A percentile compares a stretch with the other conserved stretches of the same genome.
Conservation (phyloP, 2,888 invertebrate species). For the Callyntrura sp. region DNA sequence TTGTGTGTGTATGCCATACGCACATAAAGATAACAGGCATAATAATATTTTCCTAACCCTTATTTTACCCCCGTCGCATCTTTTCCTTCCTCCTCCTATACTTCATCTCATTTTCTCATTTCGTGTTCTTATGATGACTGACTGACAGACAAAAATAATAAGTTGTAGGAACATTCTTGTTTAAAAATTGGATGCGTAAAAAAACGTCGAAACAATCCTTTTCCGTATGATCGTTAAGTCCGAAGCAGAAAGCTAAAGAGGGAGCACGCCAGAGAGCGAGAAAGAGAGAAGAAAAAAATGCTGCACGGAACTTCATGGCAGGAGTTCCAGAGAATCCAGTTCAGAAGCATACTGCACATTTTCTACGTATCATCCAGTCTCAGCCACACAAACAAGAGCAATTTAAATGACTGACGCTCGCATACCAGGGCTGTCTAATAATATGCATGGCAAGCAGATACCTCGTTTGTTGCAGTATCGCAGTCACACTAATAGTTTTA, state of each 20-base stretch:
- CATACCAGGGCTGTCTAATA: not conserved
- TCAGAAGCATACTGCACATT: slow-evolving; percentile 66
- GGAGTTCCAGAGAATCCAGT: slow-evolving; percentile 56
- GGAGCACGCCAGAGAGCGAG: not conserved
- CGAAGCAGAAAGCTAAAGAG: too few relatives aligned
- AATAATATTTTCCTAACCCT: slow-evolving; percentile 66
- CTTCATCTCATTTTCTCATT: slow-evolving; percentile 61
- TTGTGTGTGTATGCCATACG: slow-evolving; percentile 5
- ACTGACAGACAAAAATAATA: slow-evolving; percentile 75
- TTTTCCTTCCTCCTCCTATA: slow-evolving; percentile 7
- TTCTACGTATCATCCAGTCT: slow-evolving; percentile 14
- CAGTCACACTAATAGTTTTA: slow-evolving; percentile 20
- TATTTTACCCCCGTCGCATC: slow-evolving; percentile 39
- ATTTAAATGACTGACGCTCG: slow-evolving; percentile 5
- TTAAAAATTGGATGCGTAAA: slow-evolving; percentile 69
- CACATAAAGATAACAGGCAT: slow-evolving; percentile 43
- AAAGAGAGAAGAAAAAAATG: slow-evolving; percentile 23
- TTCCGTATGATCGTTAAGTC: slow-evolving; percentile 17
- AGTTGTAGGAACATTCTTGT: slow-evolving; percentile 71
- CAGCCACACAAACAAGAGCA: slow-evolving; percentile 1
- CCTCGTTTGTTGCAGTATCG: not conserved
- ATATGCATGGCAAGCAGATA: not conserved
- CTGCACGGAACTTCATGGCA: slow-evolving; percentile 38
- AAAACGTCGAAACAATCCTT: slow-evolving; percentile 15
- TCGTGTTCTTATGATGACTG: slow-evolving; percentile 67